These are phyloP conservation scores for Thereuonema tuberculata DNA, from an alignment of 1,140 invertebrate genomes.

Conservation along the genomic window DNA sequence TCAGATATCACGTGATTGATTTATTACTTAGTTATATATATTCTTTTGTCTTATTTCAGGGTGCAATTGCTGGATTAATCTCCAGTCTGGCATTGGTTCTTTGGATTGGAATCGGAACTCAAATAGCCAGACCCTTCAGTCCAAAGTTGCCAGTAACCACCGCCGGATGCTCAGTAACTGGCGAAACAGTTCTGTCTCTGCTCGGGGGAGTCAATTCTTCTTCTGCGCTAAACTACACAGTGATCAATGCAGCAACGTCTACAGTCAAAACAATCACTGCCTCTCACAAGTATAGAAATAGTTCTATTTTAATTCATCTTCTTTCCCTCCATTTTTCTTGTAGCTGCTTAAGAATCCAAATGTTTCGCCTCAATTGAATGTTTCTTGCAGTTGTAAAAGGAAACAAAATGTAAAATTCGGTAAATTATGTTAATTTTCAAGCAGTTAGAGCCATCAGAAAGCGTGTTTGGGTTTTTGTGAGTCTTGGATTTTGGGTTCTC, in stretches of 20 bases:
- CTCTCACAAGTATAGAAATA: background rate
- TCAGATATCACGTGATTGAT: background rate
- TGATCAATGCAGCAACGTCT: background rate
- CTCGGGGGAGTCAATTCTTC: background rate
- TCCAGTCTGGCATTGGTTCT: background rate
- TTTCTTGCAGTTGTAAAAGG: too few species aligned
- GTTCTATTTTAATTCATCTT: background rate
- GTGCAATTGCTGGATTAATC: slow-evolving; percentile 3
- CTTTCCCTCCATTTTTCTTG: background rate
- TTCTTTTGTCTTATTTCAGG: slow-evolving; percentile 2
- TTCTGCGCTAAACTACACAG: too few species aligned
- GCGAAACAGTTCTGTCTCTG: slow-evolving; percentile 12
- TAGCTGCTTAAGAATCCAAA: background rate
- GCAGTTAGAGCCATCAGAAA: background rate
- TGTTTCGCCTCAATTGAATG: background rate
- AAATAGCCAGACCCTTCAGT: background rate
- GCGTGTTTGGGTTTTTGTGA: background rate
- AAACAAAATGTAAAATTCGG: too few species aligned
- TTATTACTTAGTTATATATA: background rate
- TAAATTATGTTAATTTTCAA: too few species aligned
- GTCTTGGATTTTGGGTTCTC: background rate
- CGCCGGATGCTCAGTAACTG: slow-evolving; percentile 20
- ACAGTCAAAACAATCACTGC: background rate
- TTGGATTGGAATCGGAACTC: slow-evolving; percentile 1
- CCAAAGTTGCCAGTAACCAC: slow-evolving; percentile 5